phyloP scores from a whole-genome alignment of 2,113 vertebrate species.

The Sporophila hypoxantha region DNA sequence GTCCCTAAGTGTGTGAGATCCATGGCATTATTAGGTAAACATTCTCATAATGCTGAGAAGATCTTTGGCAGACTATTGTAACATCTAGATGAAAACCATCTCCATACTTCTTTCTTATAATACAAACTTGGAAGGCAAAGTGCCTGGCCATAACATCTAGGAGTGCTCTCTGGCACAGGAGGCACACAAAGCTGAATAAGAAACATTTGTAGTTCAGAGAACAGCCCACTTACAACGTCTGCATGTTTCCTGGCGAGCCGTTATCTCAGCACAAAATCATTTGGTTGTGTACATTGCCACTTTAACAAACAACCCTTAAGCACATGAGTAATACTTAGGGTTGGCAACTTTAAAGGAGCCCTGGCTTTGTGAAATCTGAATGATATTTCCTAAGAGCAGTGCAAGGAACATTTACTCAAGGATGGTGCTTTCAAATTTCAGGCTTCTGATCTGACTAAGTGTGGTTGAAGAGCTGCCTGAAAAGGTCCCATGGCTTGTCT shows the following conservation, averaged over 20 bases:
- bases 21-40: not conserved
- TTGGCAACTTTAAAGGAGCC: conserved; percentile 12
- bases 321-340: not conserved
- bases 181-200: not conserved
- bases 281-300: conserved; percentile 5
- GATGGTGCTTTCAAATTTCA: not conserved
- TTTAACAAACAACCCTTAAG: conserved; percentile 29
- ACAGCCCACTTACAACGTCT: not conserved
- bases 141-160: not conserved
- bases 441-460: not conserved
- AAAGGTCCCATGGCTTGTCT: not conserved
- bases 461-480: not conserved
- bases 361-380: conserved; percentile 10
- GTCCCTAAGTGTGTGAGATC: not conserved
- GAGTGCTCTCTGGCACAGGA: not conserved
- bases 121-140: not conserved
- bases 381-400: not conserved
- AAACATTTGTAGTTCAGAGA: conserved; percentile 1
- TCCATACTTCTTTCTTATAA: not conserved
- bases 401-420: not conserved
- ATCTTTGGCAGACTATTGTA: not conserved
- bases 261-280: conserved; percentile 40
- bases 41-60: not conserved
- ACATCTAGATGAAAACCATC: not conserved
- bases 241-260: not conserved